Percentiles rank a stretch among this genome's conserved stretches.
Conservation (phyloP, 2,113 vertebrate species). For the Hirundichthys speculiger region DNA sequence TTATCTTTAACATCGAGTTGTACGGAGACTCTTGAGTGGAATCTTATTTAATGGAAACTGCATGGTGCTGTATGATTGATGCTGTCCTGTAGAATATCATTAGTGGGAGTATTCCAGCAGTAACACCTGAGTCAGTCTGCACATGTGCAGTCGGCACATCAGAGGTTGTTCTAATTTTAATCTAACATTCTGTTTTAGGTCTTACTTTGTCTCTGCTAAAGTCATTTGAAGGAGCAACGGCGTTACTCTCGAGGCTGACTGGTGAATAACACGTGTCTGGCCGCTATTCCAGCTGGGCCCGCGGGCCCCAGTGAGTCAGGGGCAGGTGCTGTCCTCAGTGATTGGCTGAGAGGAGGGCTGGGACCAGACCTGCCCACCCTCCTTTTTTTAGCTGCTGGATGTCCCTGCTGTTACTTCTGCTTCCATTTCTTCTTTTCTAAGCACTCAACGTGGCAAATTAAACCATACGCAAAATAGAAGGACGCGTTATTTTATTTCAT, state of each 20-base stretch:
- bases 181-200: not conserved
- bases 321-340: slow-evolving; percentile 18
- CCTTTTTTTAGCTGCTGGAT: slow-evolving; percentile 46
- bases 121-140: too few species aligned
- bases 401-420: not conserved
- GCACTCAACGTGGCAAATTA: not conserved
- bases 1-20: too few species aligned
- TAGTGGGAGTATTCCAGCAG: too few species aligned
- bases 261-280: slow-evolving; percentile 41
- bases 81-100: too few species aligned
- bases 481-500: too few species aligned
- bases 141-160: too few species aligned
- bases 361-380: slow-evolving; percentile 35
- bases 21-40: too few species aligned
- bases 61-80: too few species aligned
- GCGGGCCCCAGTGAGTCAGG: not conserved
- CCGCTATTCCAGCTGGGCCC: slow-evolving; percentile 35
- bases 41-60: too few species aligned
- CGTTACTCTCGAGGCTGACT: slow-evolving; percentile 22
- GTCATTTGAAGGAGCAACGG: slow-evolving; percentile 17
- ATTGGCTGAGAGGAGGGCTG: slow-evolving; percentile 75
- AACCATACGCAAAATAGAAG: too few species aligned
- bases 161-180: not conserved
- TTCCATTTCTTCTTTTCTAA: slow-evolving; percentile 1
- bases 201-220: not conserved